These are phyloP conservation scores for Tyrannus savana DNA, from an alignment of 2,113 vertebrate genomes.

Conservation along the genomic window DNA sequence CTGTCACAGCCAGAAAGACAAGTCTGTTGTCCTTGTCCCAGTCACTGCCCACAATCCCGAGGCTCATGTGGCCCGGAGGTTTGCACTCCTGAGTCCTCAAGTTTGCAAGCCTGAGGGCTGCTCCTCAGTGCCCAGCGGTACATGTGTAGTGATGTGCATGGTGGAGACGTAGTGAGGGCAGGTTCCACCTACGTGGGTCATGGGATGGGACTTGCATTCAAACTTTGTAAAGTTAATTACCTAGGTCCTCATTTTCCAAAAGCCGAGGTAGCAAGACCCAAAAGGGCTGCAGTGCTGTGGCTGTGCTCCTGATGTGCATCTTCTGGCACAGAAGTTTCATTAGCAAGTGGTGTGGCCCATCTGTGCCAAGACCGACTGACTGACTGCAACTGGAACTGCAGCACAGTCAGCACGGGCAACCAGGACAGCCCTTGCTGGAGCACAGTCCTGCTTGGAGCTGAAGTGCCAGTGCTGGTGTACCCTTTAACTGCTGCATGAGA, in stretches of 20 bases:
- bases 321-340: not conserved
- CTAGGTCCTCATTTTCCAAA: not conserved
- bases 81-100: not conserved
- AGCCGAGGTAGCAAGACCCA: not conserved
- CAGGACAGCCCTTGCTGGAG: not conserved
- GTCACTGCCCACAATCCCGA: not conserved
- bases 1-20: not conserved
- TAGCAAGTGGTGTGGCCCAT: not conserved
- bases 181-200: not conserved
- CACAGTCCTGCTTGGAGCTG: not conserved
- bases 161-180: accelerated
- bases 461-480: not conserved
- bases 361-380: not conserved
- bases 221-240: not conserved
- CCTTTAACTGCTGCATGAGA: not conserved
- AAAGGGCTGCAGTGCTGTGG: not conserved
- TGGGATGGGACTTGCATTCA: not conserved
- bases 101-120: not conserved
- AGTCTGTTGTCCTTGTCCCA: not conserved
- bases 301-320: not conserved
- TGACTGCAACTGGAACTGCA: not conserved
- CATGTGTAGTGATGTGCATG: accelerated
- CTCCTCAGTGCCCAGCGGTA: not conserved
- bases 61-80: not conserved
- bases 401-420: accelerated